Evolutionary conservation across 2,797 vertebrate genomes (phyloP), one percentile per base, ranked within the genome.

Genomic region (Ceyx erithaca): DNA sequence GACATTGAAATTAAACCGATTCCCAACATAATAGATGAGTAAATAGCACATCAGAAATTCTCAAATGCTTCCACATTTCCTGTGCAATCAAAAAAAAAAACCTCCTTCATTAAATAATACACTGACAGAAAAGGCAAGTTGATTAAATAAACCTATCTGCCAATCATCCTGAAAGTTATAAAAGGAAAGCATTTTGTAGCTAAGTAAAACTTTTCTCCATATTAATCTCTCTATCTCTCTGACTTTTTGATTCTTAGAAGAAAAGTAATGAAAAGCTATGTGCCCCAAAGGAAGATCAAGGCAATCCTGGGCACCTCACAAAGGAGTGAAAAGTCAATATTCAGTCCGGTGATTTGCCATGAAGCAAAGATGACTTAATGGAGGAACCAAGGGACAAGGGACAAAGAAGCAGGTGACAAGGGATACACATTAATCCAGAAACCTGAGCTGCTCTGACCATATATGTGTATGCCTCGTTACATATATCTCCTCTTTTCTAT

Each of bases 1-100:
- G 94, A 90, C 92, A 93, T 51, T 83, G 86, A 96, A 96, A 96
- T 96, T 93, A 95, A 83, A 90, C 88, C 51, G 76, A 95, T 96
- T 96, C 94, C 81, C 86, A 94, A 89, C 79, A 85, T 90, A 92
- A 95, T 72, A 72, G 94, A 85, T 89, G 70, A 94, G 90, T 94
- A 96, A 96, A 96, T 85, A 96, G 84, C 72, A 85, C 72, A 94
- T 83, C 70, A 89, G 83, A 93, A 91, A 93, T 72, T 94, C 76
- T 94, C 67, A 89, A 83, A 94, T 92, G 87, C 87, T 92, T 83
- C 70, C 78, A 89, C 69, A 66, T 87, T 95, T 94, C 79, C 87
- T 89, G 80, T 89, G 93, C 79, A 93, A 94, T 91, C 76, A 94
- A 87, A 93, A 92, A 85, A 92, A 92, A 30, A 86, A 28, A 79